Conservation (phyloP, 2,113 vertebrate species). For the Dolichotis patagonum region DNA sequence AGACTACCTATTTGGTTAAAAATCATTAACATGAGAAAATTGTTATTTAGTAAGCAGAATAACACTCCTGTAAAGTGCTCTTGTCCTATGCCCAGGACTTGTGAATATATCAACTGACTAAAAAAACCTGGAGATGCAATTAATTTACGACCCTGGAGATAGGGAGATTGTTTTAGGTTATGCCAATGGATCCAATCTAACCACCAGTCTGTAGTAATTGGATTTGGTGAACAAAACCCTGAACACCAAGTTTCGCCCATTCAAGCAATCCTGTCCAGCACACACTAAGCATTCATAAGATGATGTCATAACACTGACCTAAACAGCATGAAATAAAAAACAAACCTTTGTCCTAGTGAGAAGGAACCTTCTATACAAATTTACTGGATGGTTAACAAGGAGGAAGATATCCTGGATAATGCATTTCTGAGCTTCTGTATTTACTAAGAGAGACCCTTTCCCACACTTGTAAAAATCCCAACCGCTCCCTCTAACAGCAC, state of each 20-base stretch:
- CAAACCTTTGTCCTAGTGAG: background rate
- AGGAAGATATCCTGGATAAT: background rate
- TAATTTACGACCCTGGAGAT: background rate
- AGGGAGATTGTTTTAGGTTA: background rate
- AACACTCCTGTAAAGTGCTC: fast-evolving
- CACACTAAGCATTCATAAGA: background rate
- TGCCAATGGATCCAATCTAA: background rate
- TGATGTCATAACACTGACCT: background rate
- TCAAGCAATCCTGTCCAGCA: background rate
- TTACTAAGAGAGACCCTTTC: background rate
- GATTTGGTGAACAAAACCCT: background rate
- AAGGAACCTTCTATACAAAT: background rate
- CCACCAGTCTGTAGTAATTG: background rate
- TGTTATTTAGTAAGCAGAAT: background rate
- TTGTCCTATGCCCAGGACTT: background rate
- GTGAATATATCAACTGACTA: background rate
- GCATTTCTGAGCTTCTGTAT: background rate
- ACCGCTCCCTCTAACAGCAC: background rate
- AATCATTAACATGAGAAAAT: background rate
- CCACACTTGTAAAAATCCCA: background rate
- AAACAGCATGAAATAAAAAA: background rate
- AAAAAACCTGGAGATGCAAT: background rate
- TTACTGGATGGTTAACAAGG: background rate
- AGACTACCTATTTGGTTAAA: background rate
- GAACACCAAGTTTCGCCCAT: background rate